phyloP scores from a whole-genome alignment of 2,113 vertebrate species.

The Coturnix japonica region DNA sequence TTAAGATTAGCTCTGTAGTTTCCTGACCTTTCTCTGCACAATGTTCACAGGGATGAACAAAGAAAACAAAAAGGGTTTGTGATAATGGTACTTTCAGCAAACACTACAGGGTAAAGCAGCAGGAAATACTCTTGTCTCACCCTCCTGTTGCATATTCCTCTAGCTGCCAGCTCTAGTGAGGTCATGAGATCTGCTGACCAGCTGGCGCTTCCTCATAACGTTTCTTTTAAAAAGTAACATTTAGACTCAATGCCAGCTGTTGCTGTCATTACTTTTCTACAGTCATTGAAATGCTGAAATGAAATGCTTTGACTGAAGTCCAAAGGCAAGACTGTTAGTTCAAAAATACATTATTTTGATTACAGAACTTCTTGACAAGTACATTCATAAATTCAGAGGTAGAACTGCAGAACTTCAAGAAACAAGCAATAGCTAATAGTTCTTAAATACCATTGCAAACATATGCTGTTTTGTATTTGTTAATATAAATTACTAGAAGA shows the following conservation, averaged over 20 bases:
- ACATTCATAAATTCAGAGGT: not conserved
- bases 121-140: not conserved
- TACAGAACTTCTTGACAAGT: not conserved
- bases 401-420: not conserved
- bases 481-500: not conserved
- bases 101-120: not conserved
- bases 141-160: not conserved
- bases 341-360: not conserved
- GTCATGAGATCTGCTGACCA: slow-evolving; percentile 19
- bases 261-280: not conserved
- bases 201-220: not conserved
- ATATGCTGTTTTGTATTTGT: not conserved
- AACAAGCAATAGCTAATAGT: not conserved
- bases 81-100: not conserved
- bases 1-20: not conserved
- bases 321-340: not conserved
- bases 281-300: not conserved
- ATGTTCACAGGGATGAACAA: not conserved
- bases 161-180: slow-evolving; percentile 1
- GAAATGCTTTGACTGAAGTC: not conserved
- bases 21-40: not conserved
- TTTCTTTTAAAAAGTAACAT: slow-evolving; percentile 5
- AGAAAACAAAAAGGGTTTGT: not conserved
- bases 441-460: not conserved
- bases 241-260: not conserved